phyloP scores from a whole-genome alignment of 2,888 invertebrate genomes.

The Aelia acuminata region DNA sequence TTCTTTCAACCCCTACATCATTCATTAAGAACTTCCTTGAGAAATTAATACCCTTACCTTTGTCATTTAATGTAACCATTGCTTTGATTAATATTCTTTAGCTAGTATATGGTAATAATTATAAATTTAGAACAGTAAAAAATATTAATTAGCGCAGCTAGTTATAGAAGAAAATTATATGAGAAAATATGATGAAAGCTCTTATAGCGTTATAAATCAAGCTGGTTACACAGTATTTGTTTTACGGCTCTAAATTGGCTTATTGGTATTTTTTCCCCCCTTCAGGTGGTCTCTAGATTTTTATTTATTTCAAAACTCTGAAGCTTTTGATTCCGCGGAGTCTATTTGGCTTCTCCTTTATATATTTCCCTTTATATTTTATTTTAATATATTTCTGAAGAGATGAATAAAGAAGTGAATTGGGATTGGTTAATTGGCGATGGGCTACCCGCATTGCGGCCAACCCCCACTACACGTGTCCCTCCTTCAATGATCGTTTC shows the following conservation, averaged over 20 bases:
- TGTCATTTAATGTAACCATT: not conserved
- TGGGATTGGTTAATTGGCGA: conserved; percentile 39
- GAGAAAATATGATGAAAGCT: not conserved
- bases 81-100: not conserved
- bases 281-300: not conserved
- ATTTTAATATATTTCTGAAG: not conserved
- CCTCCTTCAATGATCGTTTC: conserved; percentile 22
- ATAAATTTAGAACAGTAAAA: not conserved
- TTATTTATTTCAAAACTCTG: not conserved
- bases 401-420: not conserved
- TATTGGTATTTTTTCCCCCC: not conserved
- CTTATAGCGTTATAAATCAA: not conserved
- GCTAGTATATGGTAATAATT: not conserved
- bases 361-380: not conserved
- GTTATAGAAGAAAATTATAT: not conserved
- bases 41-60: not conserved
- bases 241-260: not conserved
- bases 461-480: conserved; percentile 37
- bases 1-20: not conserved
- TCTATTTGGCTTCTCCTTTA: not conserved
- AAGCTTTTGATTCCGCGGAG: not conserved
- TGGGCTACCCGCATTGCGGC: conserved; percentile 37
- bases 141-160: not conserved
- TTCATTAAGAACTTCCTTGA: not conserved
- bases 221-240: not conserved